Evolutionary conservation across 2,113 vertebrate genomes (phyloP), one percentile per base, ranked within the genome.

Genomic region (Ariopsis seemanni): DNA sequence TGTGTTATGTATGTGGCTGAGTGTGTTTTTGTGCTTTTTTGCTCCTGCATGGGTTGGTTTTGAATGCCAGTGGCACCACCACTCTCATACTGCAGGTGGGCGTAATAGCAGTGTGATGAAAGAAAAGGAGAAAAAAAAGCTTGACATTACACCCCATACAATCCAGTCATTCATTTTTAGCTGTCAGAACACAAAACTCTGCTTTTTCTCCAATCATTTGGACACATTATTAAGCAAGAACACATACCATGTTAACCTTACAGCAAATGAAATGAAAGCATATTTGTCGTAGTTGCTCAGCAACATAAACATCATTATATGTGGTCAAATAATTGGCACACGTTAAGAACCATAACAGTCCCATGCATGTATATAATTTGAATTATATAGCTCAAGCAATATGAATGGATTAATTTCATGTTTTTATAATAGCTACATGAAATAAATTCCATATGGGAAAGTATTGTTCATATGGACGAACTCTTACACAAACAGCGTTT

Each of bases 371-470:
- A 2, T 69, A 78, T 75, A 42, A 86, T 5, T 14, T 78, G 34
- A 9, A 55, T 87, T 79, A 80, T 74, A 63, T 82, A 25, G 10
- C 77, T 71, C 0, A 9, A 34, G 80, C 52, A 79, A n/a, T 25
- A 25, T 58, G 6, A 78, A 27, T 27, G 48, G 72, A 48, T 63
- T 82, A 27, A 84, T 88, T n/a, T 65, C 17, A 55, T 86, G 67
- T 87, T 88, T 87, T 82, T 87, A 63, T n/a, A 52, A 22, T 7
- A 9, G 50, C 72, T 67, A 60, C 22, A 74, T 20, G 15, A 62
- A 89, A 83, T 89, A 30, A 25, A 82, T 82, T 87, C 89, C 89
- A 85, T 85, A 87, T 89, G 87, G 82, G 69, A 82, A 80, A 86
- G 58, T 57, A 17, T 60, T n/a, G 14, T 55, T 85, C 67, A 60